Evolutionary conservation across 2,113 vertebrate genomes (phyloP).

Genomic region (Hippopotamus amphibius): DNA sequence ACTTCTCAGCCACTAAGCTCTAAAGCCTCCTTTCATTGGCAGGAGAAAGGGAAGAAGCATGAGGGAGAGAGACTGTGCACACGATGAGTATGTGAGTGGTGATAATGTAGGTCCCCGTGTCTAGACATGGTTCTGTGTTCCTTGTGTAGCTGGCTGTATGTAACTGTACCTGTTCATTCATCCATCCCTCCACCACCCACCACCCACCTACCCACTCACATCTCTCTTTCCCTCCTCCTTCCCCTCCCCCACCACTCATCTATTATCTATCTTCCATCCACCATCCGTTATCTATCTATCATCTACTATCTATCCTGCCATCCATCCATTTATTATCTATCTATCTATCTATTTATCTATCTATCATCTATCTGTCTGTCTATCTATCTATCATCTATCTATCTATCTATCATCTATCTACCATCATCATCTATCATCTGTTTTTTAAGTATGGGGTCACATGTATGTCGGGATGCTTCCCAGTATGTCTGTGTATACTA

Average conservation of each 20-base stretch:
- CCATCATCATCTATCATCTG: neutral
- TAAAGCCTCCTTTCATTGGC: neutral
- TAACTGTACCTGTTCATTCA: too few species aligned
- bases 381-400: neutral
- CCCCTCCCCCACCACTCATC: neutral
- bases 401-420: neutral
- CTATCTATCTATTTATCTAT: neutral
- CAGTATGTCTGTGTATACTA: neutral
- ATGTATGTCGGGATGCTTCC: neutral
- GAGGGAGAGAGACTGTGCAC: neutral
- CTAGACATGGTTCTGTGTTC: rapidly evolving
- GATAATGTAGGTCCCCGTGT: rapidly evolving
- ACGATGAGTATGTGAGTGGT: rapidly evolving
- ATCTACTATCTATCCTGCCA: neutral
- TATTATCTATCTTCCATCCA: neutral
- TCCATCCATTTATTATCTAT: too few species aligned
- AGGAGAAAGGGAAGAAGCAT: neutral
- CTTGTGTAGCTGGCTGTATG: too few species aligned
- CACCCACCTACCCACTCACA: neutral
- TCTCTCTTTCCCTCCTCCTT: neutral
- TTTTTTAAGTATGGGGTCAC: neutral
- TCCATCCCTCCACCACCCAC: too few species aligned
- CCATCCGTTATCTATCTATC: too few species aligned
- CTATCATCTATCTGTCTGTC: too few species aligned
- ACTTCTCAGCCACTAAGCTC: neutral